These are phyloP conservation scores for Lacerta agilis DNA, from an alignment of 2,797 vertebrate genomes.

Conservation along the genomic window DNA sequence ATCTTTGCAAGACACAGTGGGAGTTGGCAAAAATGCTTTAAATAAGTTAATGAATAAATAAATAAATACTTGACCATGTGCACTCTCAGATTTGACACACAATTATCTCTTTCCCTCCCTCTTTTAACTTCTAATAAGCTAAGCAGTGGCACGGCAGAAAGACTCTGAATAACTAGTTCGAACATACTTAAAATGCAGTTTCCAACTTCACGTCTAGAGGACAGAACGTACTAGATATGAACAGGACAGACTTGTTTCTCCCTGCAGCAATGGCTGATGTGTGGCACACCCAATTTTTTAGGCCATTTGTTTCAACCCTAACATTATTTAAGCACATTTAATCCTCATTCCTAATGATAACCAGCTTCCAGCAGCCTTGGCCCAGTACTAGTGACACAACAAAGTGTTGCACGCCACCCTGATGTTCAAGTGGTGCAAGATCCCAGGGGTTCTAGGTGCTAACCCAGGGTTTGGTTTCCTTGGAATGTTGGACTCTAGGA, in stretches of 20 bases:
- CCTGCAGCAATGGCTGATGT: conserved; percentile 24
- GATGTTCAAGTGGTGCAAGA: no score
- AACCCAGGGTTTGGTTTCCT: no score
- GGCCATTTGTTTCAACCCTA: conserved; percentile 43
- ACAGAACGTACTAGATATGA: conserved; percentile 3
- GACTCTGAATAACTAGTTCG: not conserved
- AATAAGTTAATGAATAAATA: not conserved
- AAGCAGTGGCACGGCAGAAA: not conserved
- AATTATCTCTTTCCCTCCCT: not conserved
- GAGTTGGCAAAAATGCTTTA: not conserved
- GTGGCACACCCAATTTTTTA: not conserved
- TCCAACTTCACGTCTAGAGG: not conserved
- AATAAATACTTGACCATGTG: not conserved
- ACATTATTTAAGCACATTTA: not conserved
- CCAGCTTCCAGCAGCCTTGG: conserved; percentile 64
- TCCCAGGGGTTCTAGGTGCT: no score
- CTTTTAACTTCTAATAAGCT: fast-evolving
- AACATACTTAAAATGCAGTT: not conserved
- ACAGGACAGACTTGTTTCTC: conserved; percentile 11
- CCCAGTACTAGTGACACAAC: conserved; percentile 57
- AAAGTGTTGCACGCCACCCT: no score
- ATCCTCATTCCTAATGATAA: conserved; percentile 38
- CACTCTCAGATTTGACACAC: not conserved
- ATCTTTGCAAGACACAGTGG: not conserved
- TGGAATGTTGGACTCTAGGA: no score